Evolutionary conservation across 2,888 invertebrate species (phyloP).

Genomic region (Apodemia mormo): DNA sequence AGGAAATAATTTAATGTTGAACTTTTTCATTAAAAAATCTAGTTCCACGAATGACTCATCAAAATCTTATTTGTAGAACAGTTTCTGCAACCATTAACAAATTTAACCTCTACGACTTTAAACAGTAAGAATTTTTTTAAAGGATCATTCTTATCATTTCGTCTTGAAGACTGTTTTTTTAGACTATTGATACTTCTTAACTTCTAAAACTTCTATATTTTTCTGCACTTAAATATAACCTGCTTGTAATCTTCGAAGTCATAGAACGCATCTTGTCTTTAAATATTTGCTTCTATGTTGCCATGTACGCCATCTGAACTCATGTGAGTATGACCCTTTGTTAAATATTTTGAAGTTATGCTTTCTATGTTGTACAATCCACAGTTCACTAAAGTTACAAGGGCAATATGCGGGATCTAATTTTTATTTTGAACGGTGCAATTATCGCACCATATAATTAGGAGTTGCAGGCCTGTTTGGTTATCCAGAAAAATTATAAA

Average conservation of each 20-base stretch:
- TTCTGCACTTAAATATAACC: constrained; percentile 24
- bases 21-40: constrained; percentile 26
- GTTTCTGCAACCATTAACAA: constrained; percentile 19
- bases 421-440: constrained; percentile 33
- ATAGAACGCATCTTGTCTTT: constrained; percentile 21
- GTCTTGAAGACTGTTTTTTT: constrained; percentile 30
- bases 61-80: constrained; percentile 15
- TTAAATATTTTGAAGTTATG: too few relatives aligned
- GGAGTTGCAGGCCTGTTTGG: constrained; percentile 21
- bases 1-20: constrained; percentile 21
- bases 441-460: constrained; percentile 18
- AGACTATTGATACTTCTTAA: constrained; percentile 28
- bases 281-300: constrained; percentile 27
- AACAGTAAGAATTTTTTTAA: constrained; percentile 28
- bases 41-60: constrained; percentile 26
- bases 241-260: constrained; percentile 26
- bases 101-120: constrained; percentile 30
- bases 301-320: constrained; percentile 31
- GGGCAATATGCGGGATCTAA: constrained; percentile 28
- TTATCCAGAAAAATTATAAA: constrained; percentile 28
- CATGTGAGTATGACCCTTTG: constrained; percentile 30
- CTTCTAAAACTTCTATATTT: constrained; percentile 22
- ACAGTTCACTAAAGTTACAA: constrained; percentile 26
- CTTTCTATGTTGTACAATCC: constrained; percentile 16
- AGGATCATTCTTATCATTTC: constrained; percentile 29